These are phyloP conservation scores for Cervus canadensis DNA, from an alignment of 2,113 vertebrate genomes.

Conservation along the genomic window DNA sequence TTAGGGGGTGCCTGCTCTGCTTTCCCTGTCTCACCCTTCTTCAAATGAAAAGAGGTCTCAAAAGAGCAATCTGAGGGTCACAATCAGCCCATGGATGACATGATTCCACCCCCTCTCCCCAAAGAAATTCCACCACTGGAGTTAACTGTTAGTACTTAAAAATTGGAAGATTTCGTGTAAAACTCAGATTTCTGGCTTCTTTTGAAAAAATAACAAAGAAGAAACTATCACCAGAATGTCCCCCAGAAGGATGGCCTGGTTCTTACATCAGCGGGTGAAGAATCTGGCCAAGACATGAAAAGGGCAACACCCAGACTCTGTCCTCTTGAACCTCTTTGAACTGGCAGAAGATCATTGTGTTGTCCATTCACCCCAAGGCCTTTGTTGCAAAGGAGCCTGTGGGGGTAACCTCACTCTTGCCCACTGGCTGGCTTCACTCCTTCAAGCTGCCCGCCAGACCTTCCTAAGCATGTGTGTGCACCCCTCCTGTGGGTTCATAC, in stretches of 20 bases:
- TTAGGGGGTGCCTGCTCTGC: not conserved
- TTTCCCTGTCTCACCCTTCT: not conserved
- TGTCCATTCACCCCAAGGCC: not conserved
- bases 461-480: not conserved
- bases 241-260: not conserved
- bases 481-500: not conserved
- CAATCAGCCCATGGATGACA: not conserved
- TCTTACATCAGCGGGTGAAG: not conserved
- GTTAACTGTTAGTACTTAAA: not conserved
- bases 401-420: not conserved
- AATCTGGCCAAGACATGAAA: not conserved
- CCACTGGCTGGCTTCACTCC: not conserved
- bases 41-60: not conserved
- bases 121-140: not conserved
- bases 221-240: not conserved
- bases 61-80: not conserved
- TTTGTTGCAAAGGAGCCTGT: not conserved
- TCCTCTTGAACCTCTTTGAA: not conserved
- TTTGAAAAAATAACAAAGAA: not conserved
- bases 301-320: not conserved
- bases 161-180: not conserved
- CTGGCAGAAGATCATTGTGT: too few relatives aligned
- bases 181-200: not conserved
- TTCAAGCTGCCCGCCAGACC: not conserved
- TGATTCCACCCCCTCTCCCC: too few relatives aligned